These are phyloP conservation scores for Oeneis ivallda DNA, from an alignment of 2,888 invertebrate species.

Conservation along the genomic window DNA sequence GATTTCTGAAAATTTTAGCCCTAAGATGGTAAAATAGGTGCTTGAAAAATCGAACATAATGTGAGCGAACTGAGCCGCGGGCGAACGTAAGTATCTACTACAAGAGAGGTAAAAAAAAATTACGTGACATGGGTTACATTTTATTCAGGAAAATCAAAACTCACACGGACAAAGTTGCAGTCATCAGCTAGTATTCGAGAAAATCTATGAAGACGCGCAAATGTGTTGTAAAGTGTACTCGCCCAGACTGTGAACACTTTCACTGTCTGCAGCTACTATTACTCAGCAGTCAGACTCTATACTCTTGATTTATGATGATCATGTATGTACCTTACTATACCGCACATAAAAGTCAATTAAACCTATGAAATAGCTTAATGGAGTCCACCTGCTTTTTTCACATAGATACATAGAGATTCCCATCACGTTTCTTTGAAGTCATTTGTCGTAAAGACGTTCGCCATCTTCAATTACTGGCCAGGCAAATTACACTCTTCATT, in stretches of 20 bases:
- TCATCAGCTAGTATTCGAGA: too few species aligned
- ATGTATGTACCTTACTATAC: slow-evolving; percentile 7
- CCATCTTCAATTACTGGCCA: slow-evolving; percentile 17
- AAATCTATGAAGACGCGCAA: slow-evolving; percentile 34
- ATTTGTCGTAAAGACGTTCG: slow-evolving; percentile 12
- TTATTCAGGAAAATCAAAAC: too few species aligned
- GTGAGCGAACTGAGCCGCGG: too few species aligned
- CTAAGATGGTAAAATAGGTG: too few species aligned
- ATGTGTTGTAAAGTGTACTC: slow-evolving; percentile 46
- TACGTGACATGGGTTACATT: too few species aligned
- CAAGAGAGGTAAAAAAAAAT: too few species aligned
- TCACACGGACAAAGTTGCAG: too few species aligned
- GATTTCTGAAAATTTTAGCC: too few species aligned
- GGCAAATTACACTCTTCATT: slow-evolving; percentile 17
- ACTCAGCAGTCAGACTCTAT: slow-evolving; percentile 44
- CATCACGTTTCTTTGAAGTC: slow-evolving; percentile 12
- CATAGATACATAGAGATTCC: background rate
- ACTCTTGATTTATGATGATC: slow-evolving; percentile 19
- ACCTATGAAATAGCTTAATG: too few species aligned
- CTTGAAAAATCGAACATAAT: too few species aligned
- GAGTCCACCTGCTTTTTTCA: slow-evolving; percentile 1
- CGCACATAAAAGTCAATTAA: background rate
- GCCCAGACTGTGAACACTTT: slow-evolving; percentile 67
- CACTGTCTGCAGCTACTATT: slow-evolving; percentile 64
- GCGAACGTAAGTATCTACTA: background rate